Percentiles rank a stretch among this genome's conserved stretches.
phyloP scores from a whole-genome alignment of 2,797 vertebrate species.

The Chromis chromis region DNA sequence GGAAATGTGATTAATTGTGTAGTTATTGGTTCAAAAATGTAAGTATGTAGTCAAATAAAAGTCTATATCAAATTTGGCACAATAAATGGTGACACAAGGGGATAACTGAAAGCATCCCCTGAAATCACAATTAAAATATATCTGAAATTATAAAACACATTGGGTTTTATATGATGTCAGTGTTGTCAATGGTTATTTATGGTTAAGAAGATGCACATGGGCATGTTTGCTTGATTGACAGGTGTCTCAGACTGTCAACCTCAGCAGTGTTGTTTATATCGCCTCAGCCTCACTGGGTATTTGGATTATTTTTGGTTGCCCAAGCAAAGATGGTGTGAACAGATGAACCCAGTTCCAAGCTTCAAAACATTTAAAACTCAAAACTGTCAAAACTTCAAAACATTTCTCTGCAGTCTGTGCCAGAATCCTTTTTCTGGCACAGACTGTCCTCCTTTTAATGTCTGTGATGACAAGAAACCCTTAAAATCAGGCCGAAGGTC shows the following conservation, averaged over 20 bases:
- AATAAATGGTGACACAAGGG: no score
- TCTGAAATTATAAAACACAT: no score
- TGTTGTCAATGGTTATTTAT: neutral
- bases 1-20: no score
- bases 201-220: neutral
- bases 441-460: neutral
- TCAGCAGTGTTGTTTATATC: conserved; percentile 34
- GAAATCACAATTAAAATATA: no score
- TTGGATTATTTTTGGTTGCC: conserved; percentile 23
- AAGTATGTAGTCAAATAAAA: no score
- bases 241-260: conserved; percentile 42
- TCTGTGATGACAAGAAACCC: conserved; percentile 1
- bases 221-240: conserved; percentile 56
- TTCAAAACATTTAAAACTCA: conserved; percentile 44
- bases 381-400: conserved; percentile 45
- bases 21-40: no score
- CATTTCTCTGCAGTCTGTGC: neutral
- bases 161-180: no score
- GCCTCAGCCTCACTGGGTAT: neutral
- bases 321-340: conserved; percentile 13
- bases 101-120: no score
- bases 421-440: neutral
- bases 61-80: no score
- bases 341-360: conserved; percentile 7
- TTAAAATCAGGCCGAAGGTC: conserved; percentile 4